Evolutionary conservation across 2,113 vertebrate genomes (phyloP).

Genomic region (Phrynosoma blainvillii): DNA sequence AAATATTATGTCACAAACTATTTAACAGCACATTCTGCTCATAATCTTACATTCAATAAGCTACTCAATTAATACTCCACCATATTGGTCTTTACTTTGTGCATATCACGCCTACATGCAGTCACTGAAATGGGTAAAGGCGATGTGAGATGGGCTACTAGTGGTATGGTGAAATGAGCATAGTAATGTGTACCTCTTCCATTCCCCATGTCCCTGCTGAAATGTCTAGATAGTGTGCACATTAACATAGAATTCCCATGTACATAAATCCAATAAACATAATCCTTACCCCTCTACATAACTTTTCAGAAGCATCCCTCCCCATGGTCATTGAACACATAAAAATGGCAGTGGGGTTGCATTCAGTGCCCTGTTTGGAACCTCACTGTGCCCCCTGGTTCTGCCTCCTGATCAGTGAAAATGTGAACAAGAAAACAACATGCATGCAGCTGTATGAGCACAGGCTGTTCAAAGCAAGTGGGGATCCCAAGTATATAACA

Average conservation of each 20-base stretch:
- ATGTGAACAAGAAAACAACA: background rate
- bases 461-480: background rate
- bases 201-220: background rate
- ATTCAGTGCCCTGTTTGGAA: too few species aligned
- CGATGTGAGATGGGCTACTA: background rate
- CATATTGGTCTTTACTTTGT: background rate
- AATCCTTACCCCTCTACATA: background rate
- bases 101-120: background rate
- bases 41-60: background rate
- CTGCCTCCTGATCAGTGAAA: background rate
- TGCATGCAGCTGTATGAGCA: too few species aligned
- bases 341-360: too few species aligned
- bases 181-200: background rate
- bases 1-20: background rate
- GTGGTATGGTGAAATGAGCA: too few species aligned
- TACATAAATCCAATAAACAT: background rate
- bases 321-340: background rate
- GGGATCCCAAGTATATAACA: too few species aligned
- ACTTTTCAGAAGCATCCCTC: background rate
- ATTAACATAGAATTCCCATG: background rate
- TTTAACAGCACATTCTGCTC: background rate
- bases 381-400: background rate
- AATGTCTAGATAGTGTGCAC: background rate
- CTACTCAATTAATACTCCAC: background rate
- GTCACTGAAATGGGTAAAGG: background rate